phyloP scores from a whole-genome alignment of 2,888 invertebrate genomes.

The Dynastes tityus region DNA sequence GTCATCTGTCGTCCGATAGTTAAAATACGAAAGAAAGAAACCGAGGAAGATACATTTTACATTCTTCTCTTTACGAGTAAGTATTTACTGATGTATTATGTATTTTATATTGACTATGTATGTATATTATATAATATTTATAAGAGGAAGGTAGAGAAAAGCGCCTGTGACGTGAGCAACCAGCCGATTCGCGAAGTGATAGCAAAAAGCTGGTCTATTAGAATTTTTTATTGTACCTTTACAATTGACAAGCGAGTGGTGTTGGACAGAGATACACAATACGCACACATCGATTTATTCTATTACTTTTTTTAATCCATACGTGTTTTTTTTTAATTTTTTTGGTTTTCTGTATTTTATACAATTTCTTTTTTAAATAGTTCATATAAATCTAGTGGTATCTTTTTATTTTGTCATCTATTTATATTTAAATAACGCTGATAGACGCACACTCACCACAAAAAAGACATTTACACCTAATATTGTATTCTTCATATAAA shows the following conservation, averaged over 20 bases:
- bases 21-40: not conserved
- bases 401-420: no score
- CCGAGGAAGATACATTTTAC: not conserved
- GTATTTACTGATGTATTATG: not conserved
- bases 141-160: constrained; percentile 51
- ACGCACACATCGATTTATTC: constrained; percentile 55
- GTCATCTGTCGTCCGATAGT: constrained; percentile 43
- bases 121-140: constrained; percentile 7
- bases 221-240: constrained; percentile 66
- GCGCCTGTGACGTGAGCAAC: constrained; percentile 57
- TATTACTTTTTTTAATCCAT: constrained; percentile 15
- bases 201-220: constrained; percentile 57
- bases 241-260: constrained; percentile 69
- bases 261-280: constrained; percentile 65
- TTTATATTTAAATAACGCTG: no score
- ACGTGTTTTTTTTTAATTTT: not conserved
- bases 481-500: not conserved
- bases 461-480: constrained; percentile 1
- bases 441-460: constrained; percentile 3
- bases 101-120: constrained; percentile 1
- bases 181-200: constrained; percentile 51
- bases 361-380: no score
- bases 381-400: no score
- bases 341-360: no score
- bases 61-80: not conserved